These are phyloP conservation scores for Rotaria macrura DNA, from an alignment of 2,888 invertebrate genomes.

Conservation along the genomic window DNA sequence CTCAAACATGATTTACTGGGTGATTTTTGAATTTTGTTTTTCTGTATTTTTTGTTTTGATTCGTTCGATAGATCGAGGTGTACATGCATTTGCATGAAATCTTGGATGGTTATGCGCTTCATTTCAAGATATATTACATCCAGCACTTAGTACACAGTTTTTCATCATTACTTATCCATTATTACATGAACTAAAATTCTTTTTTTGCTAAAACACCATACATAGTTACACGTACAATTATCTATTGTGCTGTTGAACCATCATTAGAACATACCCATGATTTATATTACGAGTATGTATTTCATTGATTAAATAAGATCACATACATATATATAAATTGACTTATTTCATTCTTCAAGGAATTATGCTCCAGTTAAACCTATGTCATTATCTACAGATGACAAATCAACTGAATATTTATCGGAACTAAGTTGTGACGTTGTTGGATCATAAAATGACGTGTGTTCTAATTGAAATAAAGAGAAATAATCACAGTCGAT, in stretches of 20 bases:
- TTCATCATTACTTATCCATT: background rate
- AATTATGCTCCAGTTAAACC: too few relatives aligned
- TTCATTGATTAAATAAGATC: background rate
- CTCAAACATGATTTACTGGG: background rate
- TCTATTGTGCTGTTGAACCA: background rate
- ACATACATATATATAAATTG: too few relatives aligned
- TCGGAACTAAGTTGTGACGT: too few relatives aligned
- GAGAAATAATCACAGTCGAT: too few relatives aligned
- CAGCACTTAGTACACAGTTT: background rate
- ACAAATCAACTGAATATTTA: too few relatives aligned
- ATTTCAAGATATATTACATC: background rate
- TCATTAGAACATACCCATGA: background rate
- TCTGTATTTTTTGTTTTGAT: background rate
- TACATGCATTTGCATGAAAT: background rate
- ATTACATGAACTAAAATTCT: background rate
- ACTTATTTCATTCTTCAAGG: too few relatives aligned
- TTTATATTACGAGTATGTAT: background rate
- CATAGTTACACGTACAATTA: background rate
- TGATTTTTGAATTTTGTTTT: background rate
- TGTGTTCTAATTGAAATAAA: too few relatives aligned
- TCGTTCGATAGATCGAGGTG: background rate
- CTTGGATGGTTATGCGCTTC: background rate
- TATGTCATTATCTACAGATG: too few relatives aligned
- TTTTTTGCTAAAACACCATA: background rate
- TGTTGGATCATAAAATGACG: too few relatives aligned